Percentiles rank a stretch among this genome's conserved stretches.
Conservation (phyloP, 2,797 vertebrate species). For the Bovichtus diacanthus region DNA sequence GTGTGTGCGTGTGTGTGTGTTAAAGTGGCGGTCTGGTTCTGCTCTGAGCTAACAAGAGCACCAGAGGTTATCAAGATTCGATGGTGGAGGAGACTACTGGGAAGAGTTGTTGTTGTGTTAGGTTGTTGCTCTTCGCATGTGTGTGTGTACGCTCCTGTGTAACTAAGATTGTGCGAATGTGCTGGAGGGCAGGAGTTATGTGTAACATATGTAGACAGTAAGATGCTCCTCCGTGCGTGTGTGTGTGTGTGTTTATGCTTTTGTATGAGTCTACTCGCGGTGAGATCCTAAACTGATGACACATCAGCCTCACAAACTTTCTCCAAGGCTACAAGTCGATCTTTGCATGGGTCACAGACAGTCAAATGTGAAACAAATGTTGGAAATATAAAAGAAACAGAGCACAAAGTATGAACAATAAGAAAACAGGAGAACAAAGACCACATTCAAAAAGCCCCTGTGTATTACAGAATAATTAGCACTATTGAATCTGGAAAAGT, state of each 20-base stretch:
- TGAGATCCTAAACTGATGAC: constrained; percentile 46
- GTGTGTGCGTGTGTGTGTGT: constrained; percentile 59
- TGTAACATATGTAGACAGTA: constrained; percentile 19
- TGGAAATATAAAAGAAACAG: constrained; percentile 82
- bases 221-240: constrained; percentile 22
- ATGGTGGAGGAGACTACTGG: constrained; percentile 49
- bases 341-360: constrained; percentile 85
- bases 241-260: constrained; percentile 21
- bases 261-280: constrained; percentile 23
- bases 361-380: constrained; percentile 92
- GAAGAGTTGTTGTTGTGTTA: constrained; percentile 44
- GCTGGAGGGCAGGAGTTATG: constrained; percentile 42
- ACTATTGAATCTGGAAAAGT: not conserved
- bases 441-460: not conserved
- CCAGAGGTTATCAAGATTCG: constrained; percentile 75
- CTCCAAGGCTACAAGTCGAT: constrained; percentile 83
- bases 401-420: constrained; percentile 20
- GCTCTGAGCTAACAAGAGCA: constrained; percentile 74
- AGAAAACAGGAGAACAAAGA: not conserved
- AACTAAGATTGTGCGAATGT: constrained; percentile 7
- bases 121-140: constrained; percentile 2
- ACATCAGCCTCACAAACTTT: constrained; percentile 55
- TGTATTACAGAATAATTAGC: not conserved
- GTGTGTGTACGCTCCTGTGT: constrained; percentile 9
- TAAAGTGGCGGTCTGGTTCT: constrained; percentile 76